These are phyloP conservation scores for Sphecodes monilicornis DNA, from an alignment of 2,888 invertebrate genomes.

Conservation along the genomic window DNA sequence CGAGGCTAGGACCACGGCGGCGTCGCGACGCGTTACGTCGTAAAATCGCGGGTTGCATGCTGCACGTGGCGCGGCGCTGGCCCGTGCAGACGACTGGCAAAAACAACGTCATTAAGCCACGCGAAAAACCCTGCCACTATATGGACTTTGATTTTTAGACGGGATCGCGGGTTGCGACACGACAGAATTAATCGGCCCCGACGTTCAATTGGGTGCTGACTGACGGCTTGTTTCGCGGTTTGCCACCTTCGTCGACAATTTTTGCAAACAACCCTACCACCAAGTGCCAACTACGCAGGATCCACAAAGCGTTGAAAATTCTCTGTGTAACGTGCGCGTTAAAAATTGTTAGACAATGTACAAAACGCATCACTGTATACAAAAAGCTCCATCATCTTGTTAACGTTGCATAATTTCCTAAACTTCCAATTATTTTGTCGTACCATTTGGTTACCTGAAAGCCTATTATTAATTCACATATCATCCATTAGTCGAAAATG, in stretches of 20 bases:
- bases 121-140: neutral
- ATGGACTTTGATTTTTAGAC: slow-evolving; percentile 12
- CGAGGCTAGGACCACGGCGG: slow-evolving; percentile 36
- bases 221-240: slow-evolving; percentile 8
- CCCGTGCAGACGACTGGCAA: slow-evolving; percentile 3
- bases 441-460: no score
- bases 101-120: slow-evolving; percentile 22
- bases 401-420: no score
- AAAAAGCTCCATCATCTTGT: no score
- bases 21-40: slow-evolving; percentile 21
- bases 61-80: slow-evolving; percentile 8
- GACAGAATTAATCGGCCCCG: slow-evolving; percentile 13
- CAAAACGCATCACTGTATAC: neutral
- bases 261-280: neutral
- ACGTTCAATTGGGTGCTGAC: slow-evolving; percentile 21
- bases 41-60: slow-evolving; percentile 32
- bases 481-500: no score
- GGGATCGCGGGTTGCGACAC: neutral
- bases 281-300: neutral
- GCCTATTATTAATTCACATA: no score
- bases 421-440: no score
- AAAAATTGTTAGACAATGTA: neutral
- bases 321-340: no score
- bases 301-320: neutral
- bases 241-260: neutral